These are phyloP conservation scores for Dynastes tityus DNA, from an alignment of 2,888 invertebrate genomes.

Conservation along the genomic window DNA sequence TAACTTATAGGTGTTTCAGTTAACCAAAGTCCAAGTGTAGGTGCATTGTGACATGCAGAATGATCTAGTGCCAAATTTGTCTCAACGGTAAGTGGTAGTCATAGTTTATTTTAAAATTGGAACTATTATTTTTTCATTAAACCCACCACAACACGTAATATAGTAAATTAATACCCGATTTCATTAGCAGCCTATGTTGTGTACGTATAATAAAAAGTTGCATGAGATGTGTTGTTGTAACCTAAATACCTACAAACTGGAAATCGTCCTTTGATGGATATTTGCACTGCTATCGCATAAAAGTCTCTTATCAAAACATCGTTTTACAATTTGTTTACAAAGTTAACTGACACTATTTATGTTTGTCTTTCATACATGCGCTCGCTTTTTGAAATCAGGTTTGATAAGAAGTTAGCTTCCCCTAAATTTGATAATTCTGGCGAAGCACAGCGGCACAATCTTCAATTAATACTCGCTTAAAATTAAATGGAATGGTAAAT, in stretches of 20 bases:
- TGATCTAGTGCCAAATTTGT: slow-evolving; percentile 24
- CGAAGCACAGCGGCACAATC: too few relatives aligned
- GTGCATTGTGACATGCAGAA: slow-evolving; percentile 31
- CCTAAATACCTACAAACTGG: too few relatives aligned
- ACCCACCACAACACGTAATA: not conserved
- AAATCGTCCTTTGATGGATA: not conserved
- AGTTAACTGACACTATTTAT: not conserved
- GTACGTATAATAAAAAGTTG: too few relatives aligned
- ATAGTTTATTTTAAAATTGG: slow-evolving; percentile 16
- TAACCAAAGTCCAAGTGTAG: slow-evolving; percentile 6
- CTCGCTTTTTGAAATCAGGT: too few relatives aligned
- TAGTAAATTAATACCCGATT: too few relatives aligned
- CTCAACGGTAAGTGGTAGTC: slow-evolving; percentile 28
- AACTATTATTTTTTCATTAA: not conserved
- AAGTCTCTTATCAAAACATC: slow-evolving; percentile 1
- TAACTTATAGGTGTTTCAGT: not conserved
- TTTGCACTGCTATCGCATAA: not conserved
- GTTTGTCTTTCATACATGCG: not conserved
- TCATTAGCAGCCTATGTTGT: too few relatives aligned
- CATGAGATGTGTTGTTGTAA: too few relatives aligned
- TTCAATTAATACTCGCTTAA: too few relatives aligned
- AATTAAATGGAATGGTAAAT: too few relatives aligned
- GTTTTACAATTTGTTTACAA: not conserved
- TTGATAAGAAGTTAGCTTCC: too few relatives aligned
- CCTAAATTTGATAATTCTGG: too few relatives aligned